phyloP scores from a whole-genome alignment of 2,888 invertebrate species.

The Xanthostigma xanthostigma region DNA sequence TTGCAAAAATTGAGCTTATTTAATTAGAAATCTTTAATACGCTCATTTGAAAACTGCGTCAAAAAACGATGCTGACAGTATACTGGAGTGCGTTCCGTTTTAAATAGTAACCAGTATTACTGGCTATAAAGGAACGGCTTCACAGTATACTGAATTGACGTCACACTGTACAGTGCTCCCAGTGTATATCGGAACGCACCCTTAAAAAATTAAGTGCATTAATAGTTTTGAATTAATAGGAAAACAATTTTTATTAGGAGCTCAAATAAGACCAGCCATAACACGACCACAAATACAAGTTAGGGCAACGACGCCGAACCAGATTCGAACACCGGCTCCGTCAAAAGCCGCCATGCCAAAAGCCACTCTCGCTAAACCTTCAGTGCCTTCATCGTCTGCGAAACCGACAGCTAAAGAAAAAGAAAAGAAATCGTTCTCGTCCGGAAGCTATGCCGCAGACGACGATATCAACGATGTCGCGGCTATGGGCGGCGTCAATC shows the following conservation, averaged over 20 bases:
- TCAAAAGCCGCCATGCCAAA: constrained; percentile 24
- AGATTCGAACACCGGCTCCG: constrained; percentile 23
- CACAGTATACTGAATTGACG: too few relatives aligned
- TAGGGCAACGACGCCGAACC: constrained; percentile 31
- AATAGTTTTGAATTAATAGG: too few relatives aligned
- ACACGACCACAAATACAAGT: constrained; percentile 22
- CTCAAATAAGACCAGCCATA: constrained; percentile 19
- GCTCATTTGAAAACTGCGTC: too few relatives aligned
- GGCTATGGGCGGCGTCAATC: constrained; percentile 96
- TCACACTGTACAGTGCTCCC: too few relatives aligned
- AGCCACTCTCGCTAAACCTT: constrained; percentile 33
- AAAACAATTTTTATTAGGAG: background rate
- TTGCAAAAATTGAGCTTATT: too few relatives aligned
- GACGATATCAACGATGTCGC: constrained; percentile 98
- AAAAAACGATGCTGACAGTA: too few relatives aligned
- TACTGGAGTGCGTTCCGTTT: too few relatives aligned
- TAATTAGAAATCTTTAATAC: too few relatives aligned
- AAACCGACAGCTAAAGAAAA: constrained; percentile 57
- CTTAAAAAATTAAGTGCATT: too few relatives aligned
- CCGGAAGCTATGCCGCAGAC: constrained; percentile 44
- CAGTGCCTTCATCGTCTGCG: constrained; percentile 34
- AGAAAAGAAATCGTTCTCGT: constrained; percentile 52
- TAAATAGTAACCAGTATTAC: too few relatives aligned
- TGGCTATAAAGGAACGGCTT: too few relatives aligned
- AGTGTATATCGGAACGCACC: too few relatives aligned